phyloP scores from a whole-genome alignment of 2,113 vertebrate species.

The Microcebus tavaratra region DNA sequence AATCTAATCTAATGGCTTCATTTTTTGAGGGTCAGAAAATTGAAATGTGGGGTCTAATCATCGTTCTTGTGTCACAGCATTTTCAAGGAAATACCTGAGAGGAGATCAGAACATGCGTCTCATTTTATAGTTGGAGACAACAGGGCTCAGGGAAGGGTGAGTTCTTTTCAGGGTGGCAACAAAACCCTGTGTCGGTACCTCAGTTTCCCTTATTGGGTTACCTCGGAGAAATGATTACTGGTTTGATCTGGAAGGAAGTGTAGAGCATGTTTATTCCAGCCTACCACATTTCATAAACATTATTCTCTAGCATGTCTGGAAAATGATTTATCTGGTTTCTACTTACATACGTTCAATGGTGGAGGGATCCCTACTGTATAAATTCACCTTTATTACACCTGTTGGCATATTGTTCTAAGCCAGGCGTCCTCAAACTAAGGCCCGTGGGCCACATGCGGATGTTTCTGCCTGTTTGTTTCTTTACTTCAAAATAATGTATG shows the following conservation, averaged over 20 bases:
- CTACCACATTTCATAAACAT: neutral
- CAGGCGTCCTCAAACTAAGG: too few species aligned
- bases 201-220: neutral
- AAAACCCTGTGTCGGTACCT: neutral
- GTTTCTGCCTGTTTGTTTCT: too few species aligned
- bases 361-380: neutral
- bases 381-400: neutral
- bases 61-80: neutral
- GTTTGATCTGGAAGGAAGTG: neutral
- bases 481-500: too few species aligned
- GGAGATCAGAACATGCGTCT: neutral
- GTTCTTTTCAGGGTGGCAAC: neutral
- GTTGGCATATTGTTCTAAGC: neutral
- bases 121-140: neutral
- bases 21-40: neutral
- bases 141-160: neutral
- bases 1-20: neutral
- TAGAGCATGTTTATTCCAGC: neutral
- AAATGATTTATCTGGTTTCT: neutral
- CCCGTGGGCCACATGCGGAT: too few species aligned
- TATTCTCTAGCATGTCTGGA: neutral
- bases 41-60: neutral
- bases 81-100: neutral
- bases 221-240: neutral
- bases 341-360: neutral